A percentile compares a stretch with the other conserved stretches of the same genome.
Conservation (phyloP, 2,797 vertebrate genomes). For the Crax fasciolata region DNA sequence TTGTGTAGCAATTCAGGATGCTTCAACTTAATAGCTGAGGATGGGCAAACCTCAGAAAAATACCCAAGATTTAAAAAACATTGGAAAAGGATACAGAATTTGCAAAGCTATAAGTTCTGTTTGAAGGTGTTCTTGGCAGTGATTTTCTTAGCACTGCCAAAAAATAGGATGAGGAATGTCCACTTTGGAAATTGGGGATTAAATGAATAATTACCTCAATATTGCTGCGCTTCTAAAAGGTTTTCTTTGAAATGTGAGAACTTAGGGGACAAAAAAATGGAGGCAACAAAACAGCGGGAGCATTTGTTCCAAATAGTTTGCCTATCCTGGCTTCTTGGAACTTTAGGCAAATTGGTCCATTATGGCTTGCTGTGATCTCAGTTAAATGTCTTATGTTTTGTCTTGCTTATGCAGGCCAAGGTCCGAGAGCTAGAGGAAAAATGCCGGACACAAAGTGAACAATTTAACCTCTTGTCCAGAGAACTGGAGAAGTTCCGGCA, state of each 20-base stretch:
- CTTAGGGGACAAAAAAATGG: background rate
- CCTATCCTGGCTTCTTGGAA: background rate
- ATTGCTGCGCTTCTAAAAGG: background rate
- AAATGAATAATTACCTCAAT: background rate
- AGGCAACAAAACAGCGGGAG: background rate
- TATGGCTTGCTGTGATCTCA: background rate
- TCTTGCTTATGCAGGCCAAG: conserved; percentile 87
- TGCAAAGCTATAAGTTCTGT: background rate
- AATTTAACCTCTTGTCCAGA: conserved; percentile 96
- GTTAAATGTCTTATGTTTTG: background rate
- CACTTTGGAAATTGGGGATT: background rate
- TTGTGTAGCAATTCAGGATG: background rate
- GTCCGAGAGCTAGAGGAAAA: conserved; percentile 98
- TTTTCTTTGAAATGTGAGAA: background rate
- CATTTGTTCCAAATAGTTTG: background rate
- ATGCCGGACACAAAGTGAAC: conserved; percentile 96
- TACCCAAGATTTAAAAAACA: background rate
- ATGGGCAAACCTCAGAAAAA: background rate
- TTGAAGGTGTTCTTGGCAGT: background rate
- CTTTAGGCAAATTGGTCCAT: background rate
- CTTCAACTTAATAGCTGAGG: background rate
- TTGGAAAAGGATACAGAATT: background rate
- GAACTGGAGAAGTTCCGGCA: conserved; percentile 95
- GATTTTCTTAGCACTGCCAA: background rate
- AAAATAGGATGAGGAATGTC: fast-evolving